Percentiles rank a stretch among this genome's conserved stretches.
Evolutionary conservation across 2,888 invertebrate species (phyloP).

Genomic region (Seladonia tumulorum): DNA sequence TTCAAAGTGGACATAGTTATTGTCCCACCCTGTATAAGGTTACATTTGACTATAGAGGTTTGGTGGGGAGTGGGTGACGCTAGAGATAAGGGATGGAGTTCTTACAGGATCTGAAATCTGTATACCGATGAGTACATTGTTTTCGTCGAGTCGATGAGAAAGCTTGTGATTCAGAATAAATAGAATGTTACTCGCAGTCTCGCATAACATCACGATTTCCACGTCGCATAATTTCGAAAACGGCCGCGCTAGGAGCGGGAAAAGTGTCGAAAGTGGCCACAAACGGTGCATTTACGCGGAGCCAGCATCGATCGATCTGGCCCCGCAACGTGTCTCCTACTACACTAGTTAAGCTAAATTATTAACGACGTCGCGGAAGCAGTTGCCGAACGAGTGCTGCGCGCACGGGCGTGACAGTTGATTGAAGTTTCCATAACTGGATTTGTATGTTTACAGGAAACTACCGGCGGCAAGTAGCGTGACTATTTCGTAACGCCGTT

Average conservation of each 20-base stretch:
- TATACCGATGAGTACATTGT: too few species aligned
- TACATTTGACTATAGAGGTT: too few species aligned
- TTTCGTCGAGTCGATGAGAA: too few species aligned
- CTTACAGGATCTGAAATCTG: too few species aligned
- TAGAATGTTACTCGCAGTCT: too few species aligned
- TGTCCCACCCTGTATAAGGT: too few species aligned
- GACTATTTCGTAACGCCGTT: conserved; percentile 8
- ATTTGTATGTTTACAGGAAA: conserved; percentile 16
- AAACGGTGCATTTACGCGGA: not conserved
- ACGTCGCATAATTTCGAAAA: not conserved
- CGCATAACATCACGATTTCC: too few species aligned
- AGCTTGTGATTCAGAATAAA: too few species aligned
- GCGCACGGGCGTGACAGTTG: conserved; percentile 8
- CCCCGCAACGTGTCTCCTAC: not conserved
- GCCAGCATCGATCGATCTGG: not conserved
- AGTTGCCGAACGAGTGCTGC: not conserved
- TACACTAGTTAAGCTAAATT: conserved; percentile 13
- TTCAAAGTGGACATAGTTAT: too few species aligned
- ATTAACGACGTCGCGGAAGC: conserved; percentile 15
- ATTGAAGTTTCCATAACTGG: conserved; percentile 9
- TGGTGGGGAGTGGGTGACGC: too few species aligned
- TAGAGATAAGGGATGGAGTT: too few species aligned
- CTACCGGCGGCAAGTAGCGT: conserved; percentile 1
- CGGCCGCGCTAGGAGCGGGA: not conserved
- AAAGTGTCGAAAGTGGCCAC: not conserved